phyloP scores from a whole-genome alignment of 2,888 invertebrate genomes.

The Andricus quercusramuli region DNA sequence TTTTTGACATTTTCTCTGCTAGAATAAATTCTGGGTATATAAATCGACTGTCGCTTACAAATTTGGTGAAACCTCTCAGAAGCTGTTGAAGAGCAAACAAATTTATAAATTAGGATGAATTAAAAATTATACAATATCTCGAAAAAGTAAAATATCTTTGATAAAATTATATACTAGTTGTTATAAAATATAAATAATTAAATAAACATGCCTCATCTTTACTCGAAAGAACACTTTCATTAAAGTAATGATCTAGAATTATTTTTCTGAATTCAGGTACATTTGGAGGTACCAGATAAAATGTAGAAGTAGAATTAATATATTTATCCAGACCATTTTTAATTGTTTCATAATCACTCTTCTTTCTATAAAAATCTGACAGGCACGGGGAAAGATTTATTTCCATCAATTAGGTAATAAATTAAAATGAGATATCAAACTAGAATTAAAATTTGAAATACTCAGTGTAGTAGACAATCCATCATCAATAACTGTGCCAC shows the following conservation, averaged over 20 bases:
- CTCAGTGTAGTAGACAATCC: constrained; percentile 12
- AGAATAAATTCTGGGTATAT: constrained; percentile 8
- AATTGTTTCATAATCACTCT: background rate
- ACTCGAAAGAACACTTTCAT: background rate
- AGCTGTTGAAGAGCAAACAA: background rate
- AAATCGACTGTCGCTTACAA: constrained; percentile 9
- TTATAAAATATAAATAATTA: background rate
- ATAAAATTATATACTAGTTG: no score
- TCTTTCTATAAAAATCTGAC: background rate
- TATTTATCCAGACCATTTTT: background rate
- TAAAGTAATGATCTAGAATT: constrained; percentile 19
- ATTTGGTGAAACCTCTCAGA: constrained; percentile 11
- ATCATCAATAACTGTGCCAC: constrained; percentile 5
- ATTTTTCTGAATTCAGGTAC: background rate
- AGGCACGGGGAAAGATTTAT: background rate
- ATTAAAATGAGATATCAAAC: background rate
- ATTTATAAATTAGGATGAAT: background rate
- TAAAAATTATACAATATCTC: no score
- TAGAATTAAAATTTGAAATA: background rate
- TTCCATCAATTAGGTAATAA: background rate
- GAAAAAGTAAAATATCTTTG: no score
- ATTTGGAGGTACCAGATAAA: background rate
- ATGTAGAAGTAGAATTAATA: constrained; percentile 17
- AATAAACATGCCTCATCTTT: background rate
- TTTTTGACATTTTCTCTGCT: background rate